Evolutionary conservation across 1,140 invertebrate species (phyloP), one percentile per base, ranked within the genome.

Genomic region (Aphelinus certus): DNA sequence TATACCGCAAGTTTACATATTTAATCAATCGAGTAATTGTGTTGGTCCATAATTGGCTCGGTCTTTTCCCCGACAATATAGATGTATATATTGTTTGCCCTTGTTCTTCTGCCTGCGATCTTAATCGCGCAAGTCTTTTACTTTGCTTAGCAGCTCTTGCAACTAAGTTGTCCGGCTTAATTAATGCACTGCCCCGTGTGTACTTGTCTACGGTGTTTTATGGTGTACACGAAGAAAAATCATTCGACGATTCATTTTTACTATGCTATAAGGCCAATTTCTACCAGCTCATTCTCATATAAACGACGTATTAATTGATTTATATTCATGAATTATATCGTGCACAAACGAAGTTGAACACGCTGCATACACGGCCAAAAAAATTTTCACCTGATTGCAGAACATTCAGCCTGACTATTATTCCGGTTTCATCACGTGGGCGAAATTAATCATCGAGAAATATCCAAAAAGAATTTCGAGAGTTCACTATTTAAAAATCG

Each of bases 21-120:
- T 51, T 56, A 56, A 66, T 66, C 63, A 43, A 66, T 66, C 64
- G 64, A 9, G 5, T 66, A 66, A 66, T 51, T 66, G 64, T 66
- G 56, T 7, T 26, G 26, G 26, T 26, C 26, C 26, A 26, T 26
- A 26, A 26, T 26, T 26, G 26, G 26, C 63, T 42, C 26, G 47
- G 2, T 26, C 47, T 62, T 62, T 62, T 26, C 46, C 60, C 10
- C 26, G 26, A 26, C 26, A 26, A 26, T 26, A 26, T 26, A 43
- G 5, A 45, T 43, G 2, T 62, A 62, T 45, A 62, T 62, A 62
- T 7, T 2, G n/a, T 53, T 65, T 43, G 49, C 47, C 49, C 64
- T 55, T 66, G 49, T 66, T 66, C 51, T 9, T 53, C 49, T 66
- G 26, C 7, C 47, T 26, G 7, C 6, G 49, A 53, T 66, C 55